Percentiles rank a stretch among this genome's conserved stretches.
Evolutionary conservation across 2,113 vertebrate genomes (phyloP).

Genomic region (Cochlearius cochlearius): DNA sequence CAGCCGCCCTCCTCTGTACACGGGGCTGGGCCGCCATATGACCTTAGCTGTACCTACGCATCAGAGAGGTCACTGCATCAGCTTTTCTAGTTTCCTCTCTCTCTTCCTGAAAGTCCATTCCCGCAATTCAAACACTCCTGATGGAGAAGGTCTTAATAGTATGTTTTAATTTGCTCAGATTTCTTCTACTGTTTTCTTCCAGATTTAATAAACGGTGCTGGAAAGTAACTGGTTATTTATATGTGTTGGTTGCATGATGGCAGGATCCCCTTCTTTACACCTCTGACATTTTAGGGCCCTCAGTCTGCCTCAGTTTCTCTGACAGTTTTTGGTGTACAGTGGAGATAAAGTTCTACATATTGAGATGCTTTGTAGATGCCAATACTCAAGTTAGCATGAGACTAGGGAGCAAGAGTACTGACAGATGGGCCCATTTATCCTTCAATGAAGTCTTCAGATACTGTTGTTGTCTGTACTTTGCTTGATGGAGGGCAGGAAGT

Average conservation of each 20-base stretch:
- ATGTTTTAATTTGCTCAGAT: not conserved
- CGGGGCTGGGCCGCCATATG: accelerated
- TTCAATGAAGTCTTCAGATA: not conserved
- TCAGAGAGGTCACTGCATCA: no score
- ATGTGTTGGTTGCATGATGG: not conserved
- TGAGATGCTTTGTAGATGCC: not conserved
- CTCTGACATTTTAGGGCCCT: not conserved
- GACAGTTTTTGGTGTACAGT: not conserved
- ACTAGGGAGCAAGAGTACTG: not conserved
- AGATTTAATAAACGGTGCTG: not conserved
- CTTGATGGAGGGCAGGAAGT: not conserved
- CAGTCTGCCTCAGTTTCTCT: not conserved
- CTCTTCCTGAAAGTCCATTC: not conserved
- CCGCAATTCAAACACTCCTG: not conserved
- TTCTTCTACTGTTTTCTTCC: not conserved
- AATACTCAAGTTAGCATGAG: not conserved
- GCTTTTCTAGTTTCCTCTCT: not conserved
- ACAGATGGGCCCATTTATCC: not conserved
- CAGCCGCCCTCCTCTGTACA: accelerated
- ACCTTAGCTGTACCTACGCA: not conserved
- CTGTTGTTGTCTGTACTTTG: not conserved
- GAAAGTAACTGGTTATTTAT: not conserved
- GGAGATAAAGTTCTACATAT: not conserved
- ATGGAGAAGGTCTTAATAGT: not conserved
- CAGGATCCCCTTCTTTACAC: not conserved